Evolutionary conservation across 1,140 invertebrate species (phyloP).

Genomic region (Cotesia chilonis): DNA sequence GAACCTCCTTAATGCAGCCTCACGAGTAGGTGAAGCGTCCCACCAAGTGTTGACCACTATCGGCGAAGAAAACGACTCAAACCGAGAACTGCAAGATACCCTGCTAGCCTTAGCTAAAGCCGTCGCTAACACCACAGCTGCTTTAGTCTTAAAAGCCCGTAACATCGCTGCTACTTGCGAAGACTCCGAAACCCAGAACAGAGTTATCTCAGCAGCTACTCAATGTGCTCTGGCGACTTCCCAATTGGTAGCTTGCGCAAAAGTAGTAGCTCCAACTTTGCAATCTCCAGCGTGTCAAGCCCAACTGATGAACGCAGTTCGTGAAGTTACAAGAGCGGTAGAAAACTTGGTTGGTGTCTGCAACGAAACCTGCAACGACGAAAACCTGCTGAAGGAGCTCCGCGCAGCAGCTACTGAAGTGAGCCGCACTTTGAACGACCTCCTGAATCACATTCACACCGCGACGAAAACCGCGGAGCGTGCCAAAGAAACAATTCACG

Average conservation of each 20-base stretch:
- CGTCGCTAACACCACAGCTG: slow-evolving; percentile 96
- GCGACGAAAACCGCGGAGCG: slow-evolving; percentile 55
- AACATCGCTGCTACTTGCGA: slow-evolving; percentile 89
- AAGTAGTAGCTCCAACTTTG: slow-evolving; percentile 87
- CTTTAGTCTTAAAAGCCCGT: slow-evolving; percentile 93
- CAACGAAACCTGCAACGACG: slow-evolving; percentile 75
- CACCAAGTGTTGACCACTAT: slow-evolving; percentile 93
- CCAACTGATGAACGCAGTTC: slow-evolving; percentile 90
- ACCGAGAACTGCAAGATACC: slow-evolving; percentile 84
- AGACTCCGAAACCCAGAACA: slow-evolving; percentile 79
- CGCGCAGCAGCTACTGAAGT: slow-evolving; percentile 88
- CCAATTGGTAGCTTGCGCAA: slow-evolving; percentile 96
- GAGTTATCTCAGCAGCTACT: slow-evolving; percentile 93
- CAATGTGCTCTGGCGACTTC: slow-evolving; percentile 97
- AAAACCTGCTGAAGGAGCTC: slow-evolving; percentile 79
- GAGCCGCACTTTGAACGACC: slow-evolving; percentile 86
- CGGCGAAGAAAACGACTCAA: slow-evolving; percentile 86
- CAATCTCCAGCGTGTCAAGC: slow-evolving; percentile 92
- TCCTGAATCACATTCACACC: slow-evolving; percentile 88
- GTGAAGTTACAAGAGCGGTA: slow-evolving; percentile 92
- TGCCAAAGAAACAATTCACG: slow-evolving; percentile 69
- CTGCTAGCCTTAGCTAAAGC: slow-evolving; percentile 91
- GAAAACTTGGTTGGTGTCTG: slow-evolving; percentile 90
- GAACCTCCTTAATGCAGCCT: slow-evolving; percentile 92
- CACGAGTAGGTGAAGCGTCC: slow-evolving; percentile 94